Conservation (phyloP, 2,113 vertebrate species). For the Barnardius zonarius region DNA sequence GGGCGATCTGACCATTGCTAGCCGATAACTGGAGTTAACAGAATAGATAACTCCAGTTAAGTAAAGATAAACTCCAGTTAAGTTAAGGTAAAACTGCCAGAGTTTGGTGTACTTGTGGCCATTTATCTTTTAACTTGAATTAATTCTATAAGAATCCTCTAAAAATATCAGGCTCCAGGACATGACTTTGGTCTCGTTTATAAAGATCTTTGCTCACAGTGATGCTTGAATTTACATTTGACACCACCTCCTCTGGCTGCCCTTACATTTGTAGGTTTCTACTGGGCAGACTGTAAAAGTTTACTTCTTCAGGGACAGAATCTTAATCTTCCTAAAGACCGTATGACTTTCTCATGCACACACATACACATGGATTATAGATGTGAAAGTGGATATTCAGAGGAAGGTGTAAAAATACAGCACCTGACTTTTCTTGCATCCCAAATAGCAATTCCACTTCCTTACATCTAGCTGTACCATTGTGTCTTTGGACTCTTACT, state of each 20-base stretch:
- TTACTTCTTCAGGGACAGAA: background rate
- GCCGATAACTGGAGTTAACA: background rate
- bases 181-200: background rate
- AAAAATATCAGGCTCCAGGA: accelerated
- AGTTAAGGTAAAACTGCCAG: background rate
- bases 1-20: background rate
- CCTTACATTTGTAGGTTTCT: background rate
- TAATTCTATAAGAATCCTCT: background rate
- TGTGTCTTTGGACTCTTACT: background rate
- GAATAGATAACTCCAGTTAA: background rate
- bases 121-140: background rate
- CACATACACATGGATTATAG: background rate
- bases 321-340: background rate
- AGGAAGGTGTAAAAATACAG: background rate
- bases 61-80: too few relatives aligned
- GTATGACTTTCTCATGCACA: background rate
- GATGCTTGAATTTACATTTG: background rate
- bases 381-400: background rate
- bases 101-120: background rate
- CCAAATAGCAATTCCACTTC: background rate
- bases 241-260: background rate
- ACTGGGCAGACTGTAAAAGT: background rate
- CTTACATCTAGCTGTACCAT: background rate
- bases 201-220: background rate
- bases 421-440: background rate